Conservation (phyloP, 2,113 vertebrate species). For the Nipponia nippon region DNA sequence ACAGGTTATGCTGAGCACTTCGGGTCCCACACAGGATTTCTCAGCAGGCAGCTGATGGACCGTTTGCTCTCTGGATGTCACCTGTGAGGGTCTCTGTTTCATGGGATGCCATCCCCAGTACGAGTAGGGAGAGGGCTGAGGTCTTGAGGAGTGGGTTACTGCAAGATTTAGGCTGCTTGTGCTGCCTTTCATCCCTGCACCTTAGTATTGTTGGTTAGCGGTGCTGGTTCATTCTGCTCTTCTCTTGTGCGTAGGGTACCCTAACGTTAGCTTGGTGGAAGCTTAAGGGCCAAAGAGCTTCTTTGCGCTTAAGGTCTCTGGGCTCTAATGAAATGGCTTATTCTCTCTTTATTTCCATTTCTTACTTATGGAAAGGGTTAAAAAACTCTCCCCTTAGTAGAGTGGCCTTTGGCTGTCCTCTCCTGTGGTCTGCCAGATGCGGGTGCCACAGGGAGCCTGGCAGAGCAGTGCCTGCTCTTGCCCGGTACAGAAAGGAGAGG, state of each 20-base stretch:
- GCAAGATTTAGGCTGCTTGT: background rate
- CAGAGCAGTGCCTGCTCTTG: rapidly evolving
- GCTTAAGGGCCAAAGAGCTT: background rate
- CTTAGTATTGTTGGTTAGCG: rapidly evolving
- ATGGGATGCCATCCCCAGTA: rapidly evolving
- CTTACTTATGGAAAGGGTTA: no score
- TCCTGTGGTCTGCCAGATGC: background rate
- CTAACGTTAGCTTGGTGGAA: no score
- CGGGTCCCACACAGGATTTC: rapidly evolving
- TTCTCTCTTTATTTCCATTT: background rate
- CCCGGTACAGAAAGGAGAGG: rapidly evolving
- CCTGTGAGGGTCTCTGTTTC: no score
- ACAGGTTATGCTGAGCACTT: background rate
- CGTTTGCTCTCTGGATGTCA: rapidly evolving
- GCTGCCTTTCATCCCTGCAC: background rate
- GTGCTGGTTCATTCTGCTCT: rapidly evolving
- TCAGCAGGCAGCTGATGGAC: background rate
- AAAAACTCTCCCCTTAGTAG: rapidly evolving
- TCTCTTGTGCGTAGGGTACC: rapidly evolving
- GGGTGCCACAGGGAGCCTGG: rapidly evolving
- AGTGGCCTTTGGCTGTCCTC: background rate
- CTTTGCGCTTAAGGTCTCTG: background rate
- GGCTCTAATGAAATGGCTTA: background rate
- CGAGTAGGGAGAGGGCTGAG: background rate
- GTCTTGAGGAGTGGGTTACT: background rate